phyloP scores from a whole-genome alignment of 2,797 vertebrate species.

The Bradypus variegatus region DNA sequence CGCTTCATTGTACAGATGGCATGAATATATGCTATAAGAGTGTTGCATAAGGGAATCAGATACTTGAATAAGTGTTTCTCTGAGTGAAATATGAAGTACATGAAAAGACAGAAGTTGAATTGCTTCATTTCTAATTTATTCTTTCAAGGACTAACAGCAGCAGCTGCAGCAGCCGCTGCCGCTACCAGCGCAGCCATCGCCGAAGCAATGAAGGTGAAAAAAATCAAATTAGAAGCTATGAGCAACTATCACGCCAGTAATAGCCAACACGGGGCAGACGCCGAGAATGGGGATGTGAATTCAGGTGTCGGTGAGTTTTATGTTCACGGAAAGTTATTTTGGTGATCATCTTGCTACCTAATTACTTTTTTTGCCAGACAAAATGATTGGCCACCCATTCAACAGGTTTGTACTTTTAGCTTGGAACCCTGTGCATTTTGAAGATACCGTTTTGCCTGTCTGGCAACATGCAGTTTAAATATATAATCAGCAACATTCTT shows the following conservation, averaged over 20 bases:
- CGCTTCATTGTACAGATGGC: background rate
- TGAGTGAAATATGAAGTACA: conserved; percentile 14
- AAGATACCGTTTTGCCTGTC: conserved; percentile 29
- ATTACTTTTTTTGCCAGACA: background rate
- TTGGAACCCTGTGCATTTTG: conserved; percentile 19
- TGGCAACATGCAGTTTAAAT: conserved; percentile 36
- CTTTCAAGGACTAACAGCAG: conserved; percentile 91
- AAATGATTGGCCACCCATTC: background rate
- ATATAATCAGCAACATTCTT: background rate
- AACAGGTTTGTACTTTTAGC: conserved; percentile 15
- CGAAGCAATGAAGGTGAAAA: conserved; percentile 99
- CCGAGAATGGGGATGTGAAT: conserved; percentile 97
- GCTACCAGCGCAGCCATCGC: conserved; percentile 98
- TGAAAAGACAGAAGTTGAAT: conserved; percentile 51
- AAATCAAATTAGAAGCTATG: conserved; percentile 99
- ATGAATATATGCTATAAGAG: background rate
- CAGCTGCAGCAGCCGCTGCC: conserved; percentile 90
- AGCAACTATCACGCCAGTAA: conserved; percentile 95
- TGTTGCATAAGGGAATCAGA: background rate
- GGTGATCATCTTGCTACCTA: background rate
- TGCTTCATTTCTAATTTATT: conserved; percentile 61
- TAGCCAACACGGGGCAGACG: conserved; percentile 90
- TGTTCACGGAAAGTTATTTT: background rate
- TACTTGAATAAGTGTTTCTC: background rate
- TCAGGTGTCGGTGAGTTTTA: conserved; percentile 90